Percentiles rank a stretch among this genome's conserved stretches.
Evolutionary conservation across 2,113 vertebrate genomes (phyloP).

Genomic region (Potamarius usumacintae): DNA sequence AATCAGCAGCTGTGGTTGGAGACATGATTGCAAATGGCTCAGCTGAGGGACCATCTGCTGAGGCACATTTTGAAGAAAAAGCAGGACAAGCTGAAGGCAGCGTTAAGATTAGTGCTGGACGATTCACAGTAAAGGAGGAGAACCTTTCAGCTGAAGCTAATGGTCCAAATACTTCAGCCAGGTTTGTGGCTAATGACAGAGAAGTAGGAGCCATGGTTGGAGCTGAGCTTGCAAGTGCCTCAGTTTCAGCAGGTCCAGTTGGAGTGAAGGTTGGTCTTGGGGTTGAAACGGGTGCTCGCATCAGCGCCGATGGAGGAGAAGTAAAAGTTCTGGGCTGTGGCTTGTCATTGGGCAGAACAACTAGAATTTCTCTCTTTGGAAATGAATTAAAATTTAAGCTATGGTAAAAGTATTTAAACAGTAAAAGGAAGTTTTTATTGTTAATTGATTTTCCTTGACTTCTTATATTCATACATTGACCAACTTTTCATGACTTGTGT

Average conservation of each 20-base stretch:
- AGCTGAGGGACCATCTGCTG: not conserved
- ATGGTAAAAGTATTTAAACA: not conserved
- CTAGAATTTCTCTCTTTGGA: not conserved
- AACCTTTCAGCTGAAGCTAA: constrained; percentile 14
- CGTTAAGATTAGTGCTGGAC: not conserved
- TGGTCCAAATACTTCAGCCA: constrained; percentile 35
- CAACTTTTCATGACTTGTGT: no score
- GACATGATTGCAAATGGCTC: no score
- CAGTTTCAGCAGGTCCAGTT: constrained; percentile 45
- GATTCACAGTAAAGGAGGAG: not conserved
- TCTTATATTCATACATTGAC: no score
- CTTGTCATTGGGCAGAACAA: not conserved
- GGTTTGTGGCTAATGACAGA: not conserved
- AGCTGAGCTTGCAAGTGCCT: constrained; percentile 46
- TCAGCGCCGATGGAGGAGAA: constrained; percentile 16
- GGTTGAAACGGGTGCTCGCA: constrained; percentile 11
- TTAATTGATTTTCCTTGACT: no score
- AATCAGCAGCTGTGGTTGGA: no score
- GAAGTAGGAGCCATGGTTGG: constrained; percentile 30
- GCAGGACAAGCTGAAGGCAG: not conserved
- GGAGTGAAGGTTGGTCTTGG: constrained; percentile 14
- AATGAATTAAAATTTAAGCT: not conserved
- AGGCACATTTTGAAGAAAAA: no score
- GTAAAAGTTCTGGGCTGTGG: constrained; percentile 19
- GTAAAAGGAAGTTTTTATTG: no score